Conservation (phyloP, 2,113 vertebrate genomes). For the Catharus minimus region DNA sequence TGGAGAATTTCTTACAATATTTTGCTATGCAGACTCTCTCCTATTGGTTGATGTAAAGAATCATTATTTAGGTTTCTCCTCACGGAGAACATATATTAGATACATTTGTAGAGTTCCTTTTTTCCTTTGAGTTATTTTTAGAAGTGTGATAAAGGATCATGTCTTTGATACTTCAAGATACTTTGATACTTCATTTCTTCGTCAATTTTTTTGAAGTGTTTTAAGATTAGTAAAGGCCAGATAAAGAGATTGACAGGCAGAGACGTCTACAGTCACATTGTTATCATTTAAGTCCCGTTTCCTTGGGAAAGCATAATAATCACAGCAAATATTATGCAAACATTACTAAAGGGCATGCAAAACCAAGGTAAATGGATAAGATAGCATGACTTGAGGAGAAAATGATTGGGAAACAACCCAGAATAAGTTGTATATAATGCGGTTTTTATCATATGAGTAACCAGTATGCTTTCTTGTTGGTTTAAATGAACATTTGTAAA, state of each 20-base stretch:
- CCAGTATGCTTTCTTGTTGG: neutral
- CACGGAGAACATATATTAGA: neutral
- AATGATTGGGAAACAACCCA: neutral
- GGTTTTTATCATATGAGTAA: neutral
- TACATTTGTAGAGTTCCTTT: neutral
- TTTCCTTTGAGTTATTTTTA: neutral
- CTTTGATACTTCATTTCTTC: neutral
- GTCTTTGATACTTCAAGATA: neutral
- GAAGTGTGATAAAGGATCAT: neutral
- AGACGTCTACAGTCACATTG: neutral
- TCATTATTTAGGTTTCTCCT: neutral
- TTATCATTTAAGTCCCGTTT: neutral
- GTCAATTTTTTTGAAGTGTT: neutral
- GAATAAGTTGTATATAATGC: neutral
- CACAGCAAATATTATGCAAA: constrained; percentile 13
- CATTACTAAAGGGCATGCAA: neutral
- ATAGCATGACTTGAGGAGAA: neutral
- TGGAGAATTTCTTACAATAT: neutral
- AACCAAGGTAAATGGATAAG: constrained; percentile 18
- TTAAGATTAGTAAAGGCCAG: neutral
- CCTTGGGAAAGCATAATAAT: constrained; percentile 18
- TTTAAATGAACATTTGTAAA: neutral
- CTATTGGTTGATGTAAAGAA: neutral
- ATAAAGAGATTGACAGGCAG: neutral
- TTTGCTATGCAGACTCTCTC: neutral